Evolutionary conservation across 2,797 vertebrate species (phyloP).

Genomic region (Gambelia wislizenii): DNA sequence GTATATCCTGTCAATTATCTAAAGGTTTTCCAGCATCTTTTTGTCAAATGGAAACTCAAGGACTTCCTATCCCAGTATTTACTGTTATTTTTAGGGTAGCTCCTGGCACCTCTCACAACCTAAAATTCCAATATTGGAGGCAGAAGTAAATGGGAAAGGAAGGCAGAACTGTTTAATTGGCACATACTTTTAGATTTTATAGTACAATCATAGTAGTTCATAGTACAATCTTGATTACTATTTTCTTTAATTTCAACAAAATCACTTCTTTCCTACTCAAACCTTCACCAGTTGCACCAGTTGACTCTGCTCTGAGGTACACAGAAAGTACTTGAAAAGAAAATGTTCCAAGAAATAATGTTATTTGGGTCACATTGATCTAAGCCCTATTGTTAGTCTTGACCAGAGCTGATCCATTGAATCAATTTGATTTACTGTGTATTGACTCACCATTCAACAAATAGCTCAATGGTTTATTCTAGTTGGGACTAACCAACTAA

Average conservation of each 20-base stretch:
- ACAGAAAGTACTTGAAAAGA: background rate
- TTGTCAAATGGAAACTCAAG: conserved; percentile 49
- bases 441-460: too few species aligned
- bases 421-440: too few species aligned
- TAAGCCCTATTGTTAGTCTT: too few species aligned
- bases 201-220: conserved; percentile 54
- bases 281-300: conserved; percentile 23
- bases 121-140: background rate
- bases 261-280: conserved; percentile 44
- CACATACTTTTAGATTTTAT: background rate
- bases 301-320: background rate
- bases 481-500: too few species aligned
- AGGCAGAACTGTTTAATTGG: background rate
- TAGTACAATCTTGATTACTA: conserved; percentile 59
- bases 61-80: conserved; percentile 43
- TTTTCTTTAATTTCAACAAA: conserved; percentile 70
- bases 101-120: background rate
- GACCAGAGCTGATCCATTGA: too few species aligned
- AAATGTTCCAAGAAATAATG: background rate
- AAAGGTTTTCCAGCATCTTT: background rate
- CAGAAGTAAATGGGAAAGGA: background rate
- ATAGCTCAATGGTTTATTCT: too few species aligned
- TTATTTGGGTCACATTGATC: too few species aligned
- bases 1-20: conserved; percentile 7
- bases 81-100: background rate